Conservation (phyloP, 2,113 vertebrate species). For the Austrofundulus limnaeus region DNA sequence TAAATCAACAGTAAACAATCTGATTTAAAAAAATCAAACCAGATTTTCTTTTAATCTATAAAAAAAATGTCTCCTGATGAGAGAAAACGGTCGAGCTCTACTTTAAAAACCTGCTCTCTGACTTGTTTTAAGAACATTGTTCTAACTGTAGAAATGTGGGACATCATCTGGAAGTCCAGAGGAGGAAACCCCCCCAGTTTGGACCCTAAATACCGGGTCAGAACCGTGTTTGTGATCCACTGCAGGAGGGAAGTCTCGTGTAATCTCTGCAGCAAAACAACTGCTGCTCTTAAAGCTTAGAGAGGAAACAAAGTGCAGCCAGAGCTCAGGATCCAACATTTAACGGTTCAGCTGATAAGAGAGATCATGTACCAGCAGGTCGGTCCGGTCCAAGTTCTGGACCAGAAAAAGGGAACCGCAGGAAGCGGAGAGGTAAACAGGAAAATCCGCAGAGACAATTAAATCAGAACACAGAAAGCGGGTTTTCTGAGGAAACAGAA, state of each 20-base stretch:
- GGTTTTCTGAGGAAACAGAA: background rate
- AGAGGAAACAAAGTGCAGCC: conserved; percentile 32
- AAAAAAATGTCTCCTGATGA: no score
- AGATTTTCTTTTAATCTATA: no score
- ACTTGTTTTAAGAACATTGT: no score
- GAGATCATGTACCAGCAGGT: background rate
- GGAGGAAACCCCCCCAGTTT: background rate
- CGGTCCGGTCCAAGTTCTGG: no score
- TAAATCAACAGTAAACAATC: no score
- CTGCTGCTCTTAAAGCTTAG: conserved; percentile 16
- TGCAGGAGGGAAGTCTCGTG: conserved; percentile 56
- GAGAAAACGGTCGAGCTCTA: no score
- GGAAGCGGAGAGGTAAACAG: background rate
- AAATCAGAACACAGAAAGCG: background rate
- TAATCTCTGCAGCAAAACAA: conserved; percentile 65
- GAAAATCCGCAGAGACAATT: conserved; percentile 1
- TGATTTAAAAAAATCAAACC: no score
- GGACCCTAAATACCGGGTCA: background rate
- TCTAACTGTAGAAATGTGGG: no score
- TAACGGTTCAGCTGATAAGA: background rate
- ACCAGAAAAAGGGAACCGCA: background rate
- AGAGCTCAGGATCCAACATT: conserved; percentile 10
- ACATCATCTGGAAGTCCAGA: no score
- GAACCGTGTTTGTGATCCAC: conserved; percentile 4
- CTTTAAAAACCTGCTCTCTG: no score